A percentile compares a stretch with the other conserved stretches of the same genome.
phyloP scores from a whole-genome alignment of 2,888 invertebrate genomes.

The Euclidia mi region DNA sequence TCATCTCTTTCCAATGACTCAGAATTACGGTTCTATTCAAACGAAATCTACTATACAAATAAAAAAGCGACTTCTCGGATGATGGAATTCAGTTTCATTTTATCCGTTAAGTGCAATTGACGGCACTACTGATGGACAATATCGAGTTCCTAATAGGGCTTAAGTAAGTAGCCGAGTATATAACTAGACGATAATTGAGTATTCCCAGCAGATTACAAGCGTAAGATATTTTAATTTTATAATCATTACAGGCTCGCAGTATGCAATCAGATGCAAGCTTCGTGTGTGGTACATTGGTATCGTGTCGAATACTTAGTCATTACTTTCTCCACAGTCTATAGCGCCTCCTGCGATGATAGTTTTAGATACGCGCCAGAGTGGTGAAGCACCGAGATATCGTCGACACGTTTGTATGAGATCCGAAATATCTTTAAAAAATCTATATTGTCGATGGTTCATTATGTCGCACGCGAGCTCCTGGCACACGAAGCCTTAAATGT shows the following conservation, averaged over 20 bases:
- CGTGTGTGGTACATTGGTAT: constrained; percentile 78
- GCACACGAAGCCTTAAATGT: constrained; percentile 59
- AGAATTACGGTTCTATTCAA: constrained; percentile 22
- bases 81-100: constrained; percentile 27
- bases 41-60: constrained; percentile 14
- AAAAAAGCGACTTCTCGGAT: constrained; percentile 2
- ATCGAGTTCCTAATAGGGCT: constrained; percentile 29
- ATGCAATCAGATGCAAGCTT: constrained; percentile 69
- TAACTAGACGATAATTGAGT: constrained; percentile 50
- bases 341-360: constrained; percentile 77
- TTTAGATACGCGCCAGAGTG: constrained; percentile 68
- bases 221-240: constrained; percentile 49
- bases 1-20: constrained; percentile 36
- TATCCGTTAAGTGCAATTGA: constrained; percentile 34
- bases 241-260: constrained; percentile 47
- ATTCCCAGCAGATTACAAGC: constrained; percentile 41
- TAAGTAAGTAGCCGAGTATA: constrained; percentile 36
- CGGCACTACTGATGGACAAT: constrained; percentile 22
- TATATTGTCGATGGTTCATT: constrained; percentile 52
- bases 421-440: constrained; percentile 59
- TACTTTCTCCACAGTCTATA: constrained; percentile 77
- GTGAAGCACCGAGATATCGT: constrained; percentile 64
- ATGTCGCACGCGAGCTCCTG: constrained; percentile 66
- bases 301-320: constrained; percentile 77
- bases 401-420: constrained; percentile 36